Base-by-base conservation (phyloP, 2,888 invertebrate genomes). In the Parasteatoda lunata region DNA sequence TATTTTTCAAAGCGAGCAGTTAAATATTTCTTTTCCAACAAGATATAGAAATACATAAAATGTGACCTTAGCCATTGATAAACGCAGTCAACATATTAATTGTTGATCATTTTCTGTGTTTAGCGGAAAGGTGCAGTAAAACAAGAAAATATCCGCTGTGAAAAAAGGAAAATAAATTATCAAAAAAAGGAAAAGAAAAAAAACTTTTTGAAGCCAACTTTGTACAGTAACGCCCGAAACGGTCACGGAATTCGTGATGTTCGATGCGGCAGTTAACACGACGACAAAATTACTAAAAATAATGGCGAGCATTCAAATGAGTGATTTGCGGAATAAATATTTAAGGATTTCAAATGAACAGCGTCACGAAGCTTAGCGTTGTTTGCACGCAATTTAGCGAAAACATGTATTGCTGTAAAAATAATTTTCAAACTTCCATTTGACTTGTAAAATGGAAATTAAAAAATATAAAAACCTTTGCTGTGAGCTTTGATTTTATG, bases 291-390 rank as follows among this genome's bases (percentile, higher is more conserved):
- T 73, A 72, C 59, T n/a, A 51, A 72, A 72, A 70, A 71, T n/a
- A 47, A 11, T 64, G 65, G 15, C 13, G 15, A 72, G 72, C 66
- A 65, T 75, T 66, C 71, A 80, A 80, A 80, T 77, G 85, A 77
- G 80, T 76, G 85, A 80, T 86, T 86, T 86, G 66, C 77, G 51
- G 30, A 86, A 86, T 86, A 86, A 86, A 86, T 86, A 86, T 86
- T 86, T 86, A 86, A 86, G 80, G 85, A 47, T 77, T 77, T 15
- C 30, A 81, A 86, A 86, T 81, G 85, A 77, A 70, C 85, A 86
- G 77, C 64, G 47, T 66, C 76, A 80, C 77, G 85, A 47, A 71
- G 54, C 7, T 70, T 15, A 77, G 76, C 71, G 48, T 80, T 80
- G 73, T 76, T 48, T 5, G 45, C 85, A 85, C 85, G 85, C 85